phyloP scores from a whole-genome alignment of 2,888 invertebrate species.

The Hirtodrosophila trivittata region DNA sequence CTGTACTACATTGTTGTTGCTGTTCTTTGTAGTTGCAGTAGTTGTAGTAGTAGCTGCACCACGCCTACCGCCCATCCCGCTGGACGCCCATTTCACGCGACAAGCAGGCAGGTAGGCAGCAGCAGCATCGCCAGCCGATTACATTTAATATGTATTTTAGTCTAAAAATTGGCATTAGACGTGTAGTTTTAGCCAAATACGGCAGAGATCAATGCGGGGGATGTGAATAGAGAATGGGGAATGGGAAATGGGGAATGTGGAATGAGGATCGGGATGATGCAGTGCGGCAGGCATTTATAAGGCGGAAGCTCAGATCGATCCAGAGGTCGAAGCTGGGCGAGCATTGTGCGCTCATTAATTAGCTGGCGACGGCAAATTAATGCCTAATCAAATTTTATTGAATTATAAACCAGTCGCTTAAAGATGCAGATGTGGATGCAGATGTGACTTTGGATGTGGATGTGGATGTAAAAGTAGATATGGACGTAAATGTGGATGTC shows the following conservation, averaged over 20 bases:
- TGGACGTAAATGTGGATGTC: background rate
- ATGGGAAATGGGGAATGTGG: background rate
- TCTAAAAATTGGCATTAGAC: slow-evolving; percentile 70
- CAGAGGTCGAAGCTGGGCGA: slow-evolving; percentile 21
- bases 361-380: slow-evolving; percentile 73
- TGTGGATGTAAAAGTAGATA: background rate
- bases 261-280: slow-evolving; percentile 1
- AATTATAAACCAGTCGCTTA: slow-evolving; percentile 75
- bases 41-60: slow-evolving; percentile 23
- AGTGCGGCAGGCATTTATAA: slow-evolving; percentile 14
- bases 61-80: slow-evolving; percentile 52
- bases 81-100: slow-evolving; percentile 58
- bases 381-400: slow-evolving; percentile 79
- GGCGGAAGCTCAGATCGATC: slow-evolving; percentile 45
- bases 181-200: slow-evolving; percentile 50
- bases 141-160: slow-evolving; percentile 67
- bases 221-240: no score
- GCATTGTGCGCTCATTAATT: slow-evolving; percentile 71
- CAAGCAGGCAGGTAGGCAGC: slow-evolving; percentile 6
- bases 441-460: no score
- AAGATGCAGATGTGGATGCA: background rate
- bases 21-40: slow-evolving; percentile 9
- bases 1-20: slow-evolving; percentile 44
- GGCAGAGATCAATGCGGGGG: background rate
- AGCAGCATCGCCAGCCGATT: background rate